Percentiles rank a stretch among this genome's conserved stretches.
phyloP scores from a whole-genome alignment of 2,888 invertebrate species.

The Hemithea aestivaria region DNA sequence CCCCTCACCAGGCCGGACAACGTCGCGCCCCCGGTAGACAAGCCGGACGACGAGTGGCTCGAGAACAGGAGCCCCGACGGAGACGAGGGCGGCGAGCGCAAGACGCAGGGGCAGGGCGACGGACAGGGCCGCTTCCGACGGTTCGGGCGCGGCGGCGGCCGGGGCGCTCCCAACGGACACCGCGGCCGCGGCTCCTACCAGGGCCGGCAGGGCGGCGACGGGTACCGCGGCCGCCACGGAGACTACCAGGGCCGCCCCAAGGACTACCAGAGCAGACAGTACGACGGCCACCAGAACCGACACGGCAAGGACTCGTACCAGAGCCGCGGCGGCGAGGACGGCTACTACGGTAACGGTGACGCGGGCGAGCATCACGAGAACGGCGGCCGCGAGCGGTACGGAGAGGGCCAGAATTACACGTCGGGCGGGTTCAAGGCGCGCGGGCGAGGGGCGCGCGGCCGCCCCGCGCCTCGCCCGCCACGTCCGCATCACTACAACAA shows the following conservation, averaged over 20 bases:
- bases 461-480: slow-evolving; percentile 42
- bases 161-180: slow-evolving; percentile 66
- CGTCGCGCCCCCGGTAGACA: slow-evolving; percentile 38
- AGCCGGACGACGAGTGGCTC: slow-evolving; percentile 52
- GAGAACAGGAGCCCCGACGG: slow-evolving; percentile 58
- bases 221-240: slow-evolving; percentile 51
- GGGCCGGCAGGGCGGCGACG: slow-evolving; percentile 48
- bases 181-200: slow-evolving; percentile 62
- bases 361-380: slow-evolving; percentile 68
- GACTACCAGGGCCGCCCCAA: slow-evolving; percentile 39
- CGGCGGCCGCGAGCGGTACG: slow-evolving; percentile 73
- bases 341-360: slow-evolving; percentile 66
- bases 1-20: slow-evolving; percentile 21
- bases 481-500: slow-evolving; percentile 49
- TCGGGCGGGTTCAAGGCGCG: slow-evolving; percentile 79
- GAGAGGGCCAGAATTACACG: slow-evolving; percentile 70
- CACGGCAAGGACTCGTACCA: slow-evolving; percentile 54
- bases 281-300: slow-evolving; percentile 58
- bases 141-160: slow-evolving; percentile 52
- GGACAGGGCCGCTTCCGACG: slow-evolving; percentile 59
- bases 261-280: slow-evolving; percentile 54
- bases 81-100: slow-evolving; percentile 53
- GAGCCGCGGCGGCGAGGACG: slow-evolving; percentile 49
- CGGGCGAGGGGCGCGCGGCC: slow-evolving; percentile 68
- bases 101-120: slow-evolving; percentile 65